Conservation (phyloP, 1,140 invertebrate species). For the Diorhabda sublineata region DNA sequence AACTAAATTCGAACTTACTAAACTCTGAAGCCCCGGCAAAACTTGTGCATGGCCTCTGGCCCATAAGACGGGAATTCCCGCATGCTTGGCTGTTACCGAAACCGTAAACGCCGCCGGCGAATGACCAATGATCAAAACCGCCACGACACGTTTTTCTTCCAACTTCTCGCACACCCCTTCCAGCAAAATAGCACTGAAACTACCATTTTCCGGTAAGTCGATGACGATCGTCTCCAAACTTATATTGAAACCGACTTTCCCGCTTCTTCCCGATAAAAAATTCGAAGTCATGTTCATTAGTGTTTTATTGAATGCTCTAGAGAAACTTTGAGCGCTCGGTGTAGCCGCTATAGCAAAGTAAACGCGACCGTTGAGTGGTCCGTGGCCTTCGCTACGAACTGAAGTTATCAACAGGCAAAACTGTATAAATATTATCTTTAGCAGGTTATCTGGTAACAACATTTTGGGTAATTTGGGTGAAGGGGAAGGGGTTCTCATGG, state of each 20-base stretch:
- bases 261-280: conserved; percentile 31
- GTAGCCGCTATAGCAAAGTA: conserved; percentile 45
- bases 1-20: conserved; percentile 33
- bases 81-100: conserved; percentile 42
- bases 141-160: conserved; percentile 45
- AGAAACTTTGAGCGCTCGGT: conserved; percentile 37
- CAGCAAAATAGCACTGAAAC: conserved; percentile 44
- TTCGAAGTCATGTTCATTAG: conserved; percentile 43
- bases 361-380: conserved; percentile 27
- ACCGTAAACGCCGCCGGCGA: conserved; percentile 47
- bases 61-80: conserved; percentile 47
- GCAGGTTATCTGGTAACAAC: conserved; percentile 20
- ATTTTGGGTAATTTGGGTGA: conserved; percentile 29
- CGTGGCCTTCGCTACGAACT: conserved; percentile 21
- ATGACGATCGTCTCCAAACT: conserved; percentile 43
- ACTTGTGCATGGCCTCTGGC: conserved; percentile 40
- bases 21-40: conserved; percentile 40
- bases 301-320: conserved; percentile 45
- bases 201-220: conserved; percentile 44
- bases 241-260: conserved; percentile 36
- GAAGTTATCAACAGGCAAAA: conserved; percentile 23
- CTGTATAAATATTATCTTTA: conserved; percentile 31
- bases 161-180: conserved; percentile 43
- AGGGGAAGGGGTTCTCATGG: conserved; percentile 21
- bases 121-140: conserved; percentile 44